Base-by-base conservation (phyloP, 2,888 invertebrate species). In the Ceratothoa steindachneri region DNA sequence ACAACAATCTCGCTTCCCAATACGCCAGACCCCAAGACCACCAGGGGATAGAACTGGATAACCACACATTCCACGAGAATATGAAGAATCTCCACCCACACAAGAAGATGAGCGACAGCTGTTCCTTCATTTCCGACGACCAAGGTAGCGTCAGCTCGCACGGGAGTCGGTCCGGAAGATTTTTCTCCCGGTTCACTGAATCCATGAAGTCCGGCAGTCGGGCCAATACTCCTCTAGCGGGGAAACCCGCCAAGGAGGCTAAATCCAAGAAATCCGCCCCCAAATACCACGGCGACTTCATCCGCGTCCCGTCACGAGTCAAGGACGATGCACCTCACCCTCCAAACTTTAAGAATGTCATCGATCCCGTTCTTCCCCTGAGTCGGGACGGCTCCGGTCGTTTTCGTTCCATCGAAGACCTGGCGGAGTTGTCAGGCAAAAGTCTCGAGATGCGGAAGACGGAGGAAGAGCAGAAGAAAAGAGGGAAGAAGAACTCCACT, bases 401-500 rank as follows among this genome's bases (percentile, higher is more conserved):
- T 29, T 75, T 75, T 60, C 72, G 75, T 52, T 72, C 72, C 51
- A 75, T 72, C 30, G 75, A 75, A 28, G 72, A 75, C 31, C 52
- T 75, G 30, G 72, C 75, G 15, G 75, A 75, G 30, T 24, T 22
- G 24, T 9, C 67, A 30, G 24, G 27, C 22, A 1, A 69, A 27
- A 29, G 41, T 72, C 28, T 64, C 55, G 15, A 72, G 70, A 7
- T 55, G 19, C 7, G 19, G 55, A 55, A 22, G 19, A 55, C 55
- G 24, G 55, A 41, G 55, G 24, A 22, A 15, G 19, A 55, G 5
- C 19, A 7, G 24, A 55, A 55, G 55, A 55, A 55, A 15, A 75
- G 70, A 30, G 72, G 68, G 68, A 72, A 75, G 60, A 75, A 75
- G 30, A 72, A 75, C 60, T 75, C 75, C 41, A 75, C 75, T 15